Evolutionary conservation across 1,140 invertebrate genomes (phyloP).

Genomic region (Heterodera schachtii): DNA sequence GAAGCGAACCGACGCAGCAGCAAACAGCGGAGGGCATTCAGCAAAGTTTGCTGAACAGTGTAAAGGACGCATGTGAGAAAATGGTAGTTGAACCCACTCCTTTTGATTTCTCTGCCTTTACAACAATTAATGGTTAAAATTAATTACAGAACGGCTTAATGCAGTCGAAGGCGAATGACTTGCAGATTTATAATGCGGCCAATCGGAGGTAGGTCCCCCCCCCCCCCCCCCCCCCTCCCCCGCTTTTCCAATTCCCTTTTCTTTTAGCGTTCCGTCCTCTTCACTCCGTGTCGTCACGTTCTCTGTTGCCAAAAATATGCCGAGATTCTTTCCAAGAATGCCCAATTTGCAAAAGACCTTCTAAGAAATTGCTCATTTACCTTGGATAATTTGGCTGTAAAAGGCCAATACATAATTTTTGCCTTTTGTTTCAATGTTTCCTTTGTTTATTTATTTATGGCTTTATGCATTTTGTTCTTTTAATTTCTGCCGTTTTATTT

Average conservation of each 20-base stretch:
- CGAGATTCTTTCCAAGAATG: neutral
- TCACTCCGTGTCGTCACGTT: constrained; percentile 13
- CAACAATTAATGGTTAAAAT: neutral
- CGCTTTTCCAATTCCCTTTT: neutral
- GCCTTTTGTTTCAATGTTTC: neutral
- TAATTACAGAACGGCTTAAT: neutral
- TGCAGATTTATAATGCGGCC: neutral
- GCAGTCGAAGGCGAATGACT: neutral
- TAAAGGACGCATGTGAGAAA: neutral
- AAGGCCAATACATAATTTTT: neutral
- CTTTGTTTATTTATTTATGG: too few relatives aligned
- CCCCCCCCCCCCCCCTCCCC: neutral
- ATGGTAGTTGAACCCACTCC: neutral
- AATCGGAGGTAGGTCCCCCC: neutral
- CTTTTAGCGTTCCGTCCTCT: constrained; percentile 17
- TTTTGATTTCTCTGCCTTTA: too few relatives aligned
- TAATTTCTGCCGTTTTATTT: too few relatives aligned
- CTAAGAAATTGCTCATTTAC: neutral
- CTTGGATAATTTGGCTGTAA: neutral
- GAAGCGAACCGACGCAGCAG: neutral
- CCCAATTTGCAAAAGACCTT: constrained; percentile 8
- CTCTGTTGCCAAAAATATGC: constrained; percentile 13
- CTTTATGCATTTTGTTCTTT: too few relatives aligned
- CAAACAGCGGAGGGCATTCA: neutral
- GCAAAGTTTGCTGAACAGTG: neutral